A percentile compares a stretch with the other conserved stretches of the same genome.
phyloP scores from a whole-genome alignment of 23 tunicate species.

The Halocynthia aurantium region DNA sequence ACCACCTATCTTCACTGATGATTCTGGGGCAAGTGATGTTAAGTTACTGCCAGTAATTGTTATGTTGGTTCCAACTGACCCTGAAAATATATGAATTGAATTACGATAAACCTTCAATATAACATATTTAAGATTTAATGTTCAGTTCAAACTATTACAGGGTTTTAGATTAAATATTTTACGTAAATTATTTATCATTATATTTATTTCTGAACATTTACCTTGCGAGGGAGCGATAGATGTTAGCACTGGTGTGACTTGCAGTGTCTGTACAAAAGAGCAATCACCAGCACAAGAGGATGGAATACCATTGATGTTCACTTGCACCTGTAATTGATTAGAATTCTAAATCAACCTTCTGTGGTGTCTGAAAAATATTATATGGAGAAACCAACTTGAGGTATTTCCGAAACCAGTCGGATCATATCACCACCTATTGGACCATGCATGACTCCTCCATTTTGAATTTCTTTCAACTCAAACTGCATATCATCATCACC shows the following conservation, averaged over 20 bases:
- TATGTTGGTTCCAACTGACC: conserved; percentile 34
- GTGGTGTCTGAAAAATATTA: too few relatives aligned
- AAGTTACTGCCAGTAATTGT: conserved; percentile 33
- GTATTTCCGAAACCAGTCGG: conserved; percentile 46
- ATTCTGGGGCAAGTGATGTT: background rate
- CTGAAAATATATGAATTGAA: background rate
- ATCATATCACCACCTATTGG: conserved; percentile 63
- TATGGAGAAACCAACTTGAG: conserved; percentile 41
- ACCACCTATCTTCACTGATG: background rate
- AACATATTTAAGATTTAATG: background rate
- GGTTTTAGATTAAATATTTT: background rate
- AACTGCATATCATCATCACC: conserved; percentile 14
- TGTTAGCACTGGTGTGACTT: conserved; percentile 59
- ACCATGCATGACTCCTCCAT: conserved; percentile 28
- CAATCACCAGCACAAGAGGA: conserved; percentile 66
- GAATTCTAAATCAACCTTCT: too few relatives aligned
- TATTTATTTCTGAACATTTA: background rate
- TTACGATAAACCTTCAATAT: background rate
- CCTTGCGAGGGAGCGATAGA: conserved; percentile 28
- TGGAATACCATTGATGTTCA: conserved; percentile 58
- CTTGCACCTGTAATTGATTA: conserved; percentile 56
- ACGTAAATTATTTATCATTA: too few relatives aligned
- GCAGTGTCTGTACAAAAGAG: conserved; percentile 38
- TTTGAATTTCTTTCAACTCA: background rate
- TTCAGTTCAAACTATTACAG: background rate